Percentiles rank a stretch among this genome's conserved stretches.
phyloP scores from a whole-genome alignment of 2,888 invertebrate genomes.

The Seira musarum region DNA sequence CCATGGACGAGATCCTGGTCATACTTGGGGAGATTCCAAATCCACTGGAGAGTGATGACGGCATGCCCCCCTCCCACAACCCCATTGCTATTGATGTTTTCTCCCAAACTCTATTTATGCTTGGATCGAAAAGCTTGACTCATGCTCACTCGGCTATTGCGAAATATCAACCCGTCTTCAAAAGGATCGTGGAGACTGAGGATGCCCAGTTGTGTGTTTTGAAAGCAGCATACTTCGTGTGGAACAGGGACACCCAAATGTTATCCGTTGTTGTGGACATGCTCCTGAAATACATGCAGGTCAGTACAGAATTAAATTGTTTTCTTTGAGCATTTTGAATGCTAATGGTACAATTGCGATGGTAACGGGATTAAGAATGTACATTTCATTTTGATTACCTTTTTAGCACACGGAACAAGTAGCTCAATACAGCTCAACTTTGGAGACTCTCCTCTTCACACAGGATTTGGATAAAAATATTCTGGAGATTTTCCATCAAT shows the following conservation, averaged over 20 bases:
- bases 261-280: slow-evolving; percentile 97
- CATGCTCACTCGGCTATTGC: slow-evolving; percentile 99
- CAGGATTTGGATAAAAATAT: slow-evolving; percentile 97
- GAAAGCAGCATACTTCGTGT: slow-evolving; percentile 93
- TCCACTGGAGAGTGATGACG: slow-evolving; percentile 82
- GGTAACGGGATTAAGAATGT: too few relatives aligned
- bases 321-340: too few relatives aligned
- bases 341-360: too few relatives aligned
- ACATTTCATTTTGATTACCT: too few relatives aligned
- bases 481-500: slow-evolving; percentile 97
- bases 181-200: slow-evolving; percentile 92
- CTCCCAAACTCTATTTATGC: slow-evolving; percentile 92
- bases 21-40: slow-evolving; percentile 91
- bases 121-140: slow-evolving; percentile 97
- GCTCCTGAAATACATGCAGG: slow-evolving; percentile 97
- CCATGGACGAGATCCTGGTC: slow-evolving; percentile 90
- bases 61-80: slow-evolving; percentile 81
- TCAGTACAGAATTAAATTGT: too few relatives aligned
- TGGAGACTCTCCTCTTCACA: slow-evolving; percentile 96
- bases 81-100: slow-evolving; percentile 97
- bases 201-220: slow-evolving; percentile 96
- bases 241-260: slow-evolving; percentile 88
- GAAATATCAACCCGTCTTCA: slow-evolving; percentile 93
- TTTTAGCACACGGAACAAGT: slow-evolving; percentile 98
- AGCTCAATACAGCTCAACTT: slow-evolving; percentile 94